phyloP scores from a whole-genome alignment of 2,888 invertebrate genomes.

The Crepidodera aurea region DNA sequence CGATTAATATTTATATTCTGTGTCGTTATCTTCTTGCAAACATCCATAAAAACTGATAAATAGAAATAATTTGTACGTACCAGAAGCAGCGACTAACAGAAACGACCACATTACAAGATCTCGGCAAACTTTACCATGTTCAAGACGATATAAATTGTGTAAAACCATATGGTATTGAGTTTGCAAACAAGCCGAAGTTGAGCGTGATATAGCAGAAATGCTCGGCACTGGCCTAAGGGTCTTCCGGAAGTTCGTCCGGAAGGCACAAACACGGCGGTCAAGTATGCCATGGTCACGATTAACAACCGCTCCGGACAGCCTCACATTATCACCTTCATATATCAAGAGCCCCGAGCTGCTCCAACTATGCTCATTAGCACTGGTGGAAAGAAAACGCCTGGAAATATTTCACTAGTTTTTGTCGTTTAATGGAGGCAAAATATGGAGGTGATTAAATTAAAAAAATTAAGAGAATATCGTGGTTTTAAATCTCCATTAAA shows the following conservation, averaged over 20 bases:
- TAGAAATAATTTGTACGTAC: no score
- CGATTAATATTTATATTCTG: no score
- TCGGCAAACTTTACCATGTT: constrained; percentile 12
- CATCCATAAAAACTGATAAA: no score
- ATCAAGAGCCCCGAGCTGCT: constrained; percentile 11
- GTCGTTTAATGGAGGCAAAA: no score
- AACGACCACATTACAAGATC: constrained; percentile 6
- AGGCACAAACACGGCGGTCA: constrained; percentile 23
- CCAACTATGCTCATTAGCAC: constrained; percentile 12
- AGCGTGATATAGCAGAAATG: constrained; percentile 20
- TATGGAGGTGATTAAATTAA: no score
- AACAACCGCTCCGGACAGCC: constrained; percentile 19
- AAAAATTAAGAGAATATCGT: no score
- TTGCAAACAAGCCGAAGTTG: constrained; percentile 23
- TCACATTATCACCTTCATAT: constrained; percentile 26
- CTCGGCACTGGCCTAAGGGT: constrained; percentile 15
- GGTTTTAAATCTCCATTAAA: no score
- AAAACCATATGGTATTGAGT: constrained; percentile 18
- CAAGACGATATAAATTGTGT: constrained; percentile 24
- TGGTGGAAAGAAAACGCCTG: background rate
- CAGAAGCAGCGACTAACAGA: background rate
- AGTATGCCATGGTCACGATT: constrained; percentile 27
- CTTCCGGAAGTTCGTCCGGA: constrained; percentile 22
- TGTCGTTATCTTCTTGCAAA: no score
- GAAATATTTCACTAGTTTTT: background rate